Evolutionary conservation across 2,797 vertebrate species (phyloP), one percentile per base, ranked within the genome.

Genomic region (Apodemus agrarius): DNA sequence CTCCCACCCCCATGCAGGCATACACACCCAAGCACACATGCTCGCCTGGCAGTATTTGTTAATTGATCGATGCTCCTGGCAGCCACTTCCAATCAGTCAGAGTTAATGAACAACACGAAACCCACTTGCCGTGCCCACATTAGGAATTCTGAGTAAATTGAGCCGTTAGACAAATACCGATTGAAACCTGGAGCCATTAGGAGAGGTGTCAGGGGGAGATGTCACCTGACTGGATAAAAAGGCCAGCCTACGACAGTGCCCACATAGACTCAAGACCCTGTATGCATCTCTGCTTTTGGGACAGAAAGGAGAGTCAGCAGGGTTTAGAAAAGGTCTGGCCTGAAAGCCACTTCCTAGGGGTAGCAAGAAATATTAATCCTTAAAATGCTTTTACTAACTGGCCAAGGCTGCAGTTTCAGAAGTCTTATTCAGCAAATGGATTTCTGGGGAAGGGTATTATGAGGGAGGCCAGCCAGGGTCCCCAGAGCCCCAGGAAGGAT

Each of bases 81-180:
- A 96, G 86, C 97, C 86, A 93, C 92, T 97, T 97, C 63, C 78
- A 97, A 93, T 96, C 96, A 94, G 91, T 91, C 75, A 95, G 93
- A 95, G 82, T 95, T 96, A 96, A 96, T 92, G 96, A 97, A 89
- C 86, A 96, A 65, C 69, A 59, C 0, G 22, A 78, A 91, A 92
- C 92, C 93, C 93, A 63, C 92, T 96, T 97, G 75, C 88, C 88
- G 17, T 94, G 81, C 87, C 78, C 74, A 74, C 81, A 26, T 92
- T 93, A 95, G 81, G 46, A 54, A 89, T 95, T 94, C 94, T 40
- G 82, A 95, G 95, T 91, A 92, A 93, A 97, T 93, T 89, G 94
- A 72, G 40, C 72, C 69, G 74, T 86, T 90, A 89, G 78, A 94
- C 89, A 95, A 78, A 93, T 89, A 92, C 94, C 76, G 40, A 89